These are phyloP conservation scores for Bombus vancouverensis DNA, from an alignment of 1,140 invertebrate species.

Conservation along the genomic window DNA sequence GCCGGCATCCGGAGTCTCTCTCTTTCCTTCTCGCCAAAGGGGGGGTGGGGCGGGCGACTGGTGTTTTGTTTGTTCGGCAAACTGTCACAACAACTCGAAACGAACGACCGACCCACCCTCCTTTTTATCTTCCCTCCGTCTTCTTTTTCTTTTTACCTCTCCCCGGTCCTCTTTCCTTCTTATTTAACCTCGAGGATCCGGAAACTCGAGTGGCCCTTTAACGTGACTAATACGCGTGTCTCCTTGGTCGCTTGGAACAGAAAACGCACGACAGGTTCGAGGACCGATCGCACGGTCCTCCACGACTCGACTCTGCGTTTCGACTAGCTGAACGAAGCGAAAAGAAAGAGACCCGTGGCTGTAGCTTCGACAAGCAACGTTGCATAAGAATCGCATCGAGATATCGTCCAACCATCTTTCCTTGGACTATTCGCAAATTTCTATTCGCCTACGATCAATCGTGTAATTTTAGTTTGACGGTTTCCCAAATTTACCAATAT, in stretches of 20 bases:
- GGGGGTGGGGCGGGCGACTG: slow-evolving; percentile 42
- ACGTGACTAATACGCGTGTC: slow-evolving; percentile 48
- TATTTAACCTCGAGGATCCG: slow-evolving; percentile 40
- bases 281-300: background rate
- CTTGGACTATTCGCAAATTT: background rate
- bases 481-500: too few relatives aligned
- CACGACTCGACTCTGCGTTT: background rate
- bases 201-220: slow-evolving; percentile 68
- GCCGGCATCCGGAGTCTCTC: slow-evolving; percentile 47
- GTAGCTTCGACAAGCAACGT: background rate
- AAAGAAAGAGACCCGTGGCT: background rate
- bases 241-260: slow-evolving; percentile 21
- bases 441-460: background rate
- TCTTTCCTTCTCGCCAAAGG: background rate
- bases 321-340: background rate
- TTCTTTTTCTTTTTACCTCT: background rate
- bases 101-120: slow-evolving; percentile 31
- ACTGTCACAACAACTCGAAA: slow-evolving; percentile 78
- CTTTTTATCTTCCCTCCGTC: slow-evolving; percentile 19
- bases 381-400: too few relatives aligned
- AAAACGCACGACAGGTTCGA: background rate
- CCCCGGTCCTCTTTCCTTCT: background rate
- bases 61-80: slow-evolving; percentile 73
- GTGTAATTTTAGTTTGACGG: background rate
- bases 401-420: too few relatives aligned